Conservation (phyloP, 1,140 invertebrate species). For the Bombus waltoni region DNA sequence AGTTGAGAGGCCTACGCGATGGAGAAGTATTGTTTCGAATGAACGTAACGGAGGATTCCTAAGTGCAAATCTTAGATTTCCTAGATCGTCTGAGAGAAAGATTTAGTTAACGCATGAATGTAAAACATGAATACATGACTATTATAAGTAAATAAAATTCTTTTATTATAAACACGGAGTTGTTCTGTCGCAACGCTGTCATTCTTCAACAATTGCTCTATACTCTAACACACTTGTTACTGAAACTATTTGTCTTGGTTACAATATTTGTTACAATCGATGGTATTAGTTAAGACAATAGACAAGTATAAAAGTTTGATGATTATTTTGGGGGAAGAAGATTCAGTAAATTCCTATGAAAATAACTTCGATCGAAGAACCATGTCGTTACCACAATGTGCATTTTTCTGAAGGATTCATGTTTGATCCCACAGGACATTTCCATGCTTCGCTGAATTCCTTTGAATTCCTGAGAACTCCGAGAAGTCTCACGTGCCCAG, state of each 20-base stretch:
- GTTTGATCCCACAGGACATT: conserved; percentile 87
- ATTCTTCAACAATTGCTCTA: background rate
- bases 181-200: conserved; percentile 9
- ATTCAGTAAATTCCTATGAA: background rate
- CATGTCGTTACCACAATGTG: conserved; percentile 84
- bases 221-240: background rate
- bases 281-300: background rate
- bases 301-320: background rate
- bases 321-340: background rate
- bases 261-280: background rate
- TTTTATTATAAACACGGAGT: conserved; percentile 70
- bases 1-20: background rate
- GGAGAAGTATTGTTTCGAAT: background rate
- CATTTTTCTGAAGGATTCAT: conserved; percentile 95
- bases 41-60: background rate
- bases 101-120: background rate
- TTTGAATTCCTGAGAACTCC: conserved; percentile 93
- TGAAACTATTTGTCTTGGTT: no score
- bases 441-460: conserved; percentile 92
- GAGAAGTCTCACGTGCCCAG: conserved; percentile 89
- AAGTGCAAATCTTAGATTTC: background rate
- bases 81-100: background rate
- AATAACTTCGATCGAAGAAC: background rate
- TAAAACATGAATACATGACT: background rate
- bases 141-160: conserved; percentile 75